phyloP scores from a whole-genome alignment of 1,140 invertebrate genomes.

The Pissodes strobi region DNA sequence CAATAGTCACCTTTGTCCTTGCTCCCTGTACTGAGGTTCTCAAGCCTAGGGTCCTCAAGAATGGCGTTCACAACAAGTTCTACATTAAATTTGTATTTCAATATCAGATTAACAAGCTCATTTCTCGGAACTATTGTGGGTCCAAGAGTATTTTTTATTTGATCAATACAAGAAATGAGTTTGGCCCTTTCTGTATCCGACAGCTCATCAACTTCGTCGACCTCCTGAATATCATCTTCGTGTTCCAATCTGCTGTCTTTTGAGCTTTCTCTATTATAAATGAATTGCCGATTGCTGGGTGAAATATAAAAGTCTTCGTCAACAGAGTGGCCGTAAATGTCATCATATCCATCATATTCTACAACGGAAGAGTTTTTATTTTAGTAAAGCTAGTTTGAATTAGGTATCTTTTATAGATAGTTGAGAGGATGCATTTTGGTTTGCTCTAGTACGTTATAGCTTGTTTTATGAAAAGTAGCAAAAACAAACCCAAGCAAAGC shows the following conservation, averaged over 20 bases:
- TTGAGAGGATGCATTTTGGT: conserved; percentile 24
- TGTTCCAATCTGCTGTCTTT: conserved; percentile 72
- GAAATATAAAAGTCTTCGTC: conserved; percentile 90
- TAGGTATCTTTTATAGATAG: too few species aligned
- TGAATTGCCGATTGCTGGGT: conserved; percentile 82
- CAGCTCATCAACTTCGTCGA: conserved; percentile 66
- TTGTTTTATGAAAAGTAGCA: too few species aligned
- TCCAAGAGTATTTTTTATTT: conserved; percentile 59
- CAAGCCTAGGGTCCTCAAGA: conserved; percentile 67
- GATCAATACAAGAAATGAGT: conserved; percentile 82
- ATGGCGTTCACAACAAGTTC: conserved; percentile 63
- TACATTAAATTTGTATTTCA: conserved; percentile 40
- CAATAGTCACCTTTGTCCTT: conserved; percentile 51
- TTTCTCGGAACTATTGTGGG: conserved; percentile 36
- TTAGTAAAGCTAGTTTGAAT: neutral
- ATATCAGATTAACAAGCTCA: conserved; percentile 40
- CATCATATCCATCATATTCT: conserved; percentile 91
- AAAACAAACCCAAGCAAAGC: too few species aligned
- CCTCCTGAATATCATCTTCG: conserved; percentile 76
- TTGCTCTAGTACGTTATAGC: too few species aligned
- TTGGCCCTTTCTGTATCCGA: conserved; percentile 71
- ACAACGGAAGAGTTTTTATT: neutral
- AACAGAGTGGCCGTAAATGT: conserved; percentile 90
- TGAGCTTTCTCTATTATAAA: conserved; percentile 76
- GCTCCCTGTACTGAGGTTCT: conserved; percentile 15